Conservation (phyloP, 2,113 vertebrate genomes). For the Lutjanus erythropterus region DNA sequence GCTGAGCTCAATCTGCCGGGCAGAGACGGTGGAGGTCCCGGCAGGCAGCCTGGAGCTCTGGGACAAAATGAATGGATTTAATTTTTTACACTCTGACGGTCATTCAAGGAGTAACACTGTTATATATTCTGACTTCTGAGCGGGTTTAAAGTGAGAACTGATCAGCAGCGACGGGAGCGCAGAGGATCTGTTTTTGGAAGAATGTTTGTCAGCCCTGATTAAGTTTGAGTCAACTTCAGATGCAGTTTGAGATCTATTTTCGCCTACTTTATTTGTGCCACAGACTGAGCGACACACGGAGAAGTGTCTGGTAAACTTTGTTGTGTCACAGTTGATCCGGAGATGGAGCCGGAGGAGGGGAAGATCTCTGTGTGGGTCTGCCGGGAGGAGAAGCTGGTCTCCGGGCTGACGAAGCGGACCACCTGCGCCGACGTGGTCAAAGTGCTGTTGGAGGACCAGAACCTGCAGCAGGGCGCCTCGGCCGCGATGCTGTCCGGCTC, state of each 20-base stretch:
- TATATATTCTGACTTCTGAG: background rate
- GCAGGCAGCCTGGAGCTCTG: conserved; percentile 6
- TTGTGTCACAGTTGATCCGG: background rate
- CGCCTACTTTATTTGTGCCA: background rate
- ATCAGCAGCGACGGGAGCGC: background rate
- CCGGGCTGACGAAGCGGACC: conserved; percentile 92
- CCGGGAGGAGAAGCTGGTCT: conserved; percentile 96
- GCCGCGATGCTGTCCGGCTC: conserved; percentile 88
- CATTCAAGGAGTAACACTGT: background rate
- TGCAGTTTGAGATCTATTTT: background rate
- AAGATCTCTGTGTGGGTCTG: conserved; percentile 97
- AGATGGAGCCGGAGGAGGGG: conserved; percentile 89
- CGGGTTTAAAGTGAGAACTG: background rate
- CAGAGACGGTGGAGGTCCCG: conserved; percentile 40
- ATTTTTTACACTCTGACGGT: background rate
- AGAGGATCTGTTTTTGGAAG: background rate
- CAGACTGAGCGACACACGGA: background rate
- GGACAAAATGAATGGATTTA: background rate
- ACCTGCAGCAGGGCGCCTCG: conserved; percentile 80
- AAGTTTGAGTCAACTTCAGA: background rate
- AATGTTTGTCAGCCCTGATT: background rate
- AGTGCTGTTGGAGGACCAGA: conserved; percentile 92
- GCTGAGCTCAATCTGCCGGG: conserved; percentile 12
- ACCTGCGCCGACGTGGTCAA: conserved; percentile 94
- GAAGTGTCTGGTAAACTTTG: conserved; percentile 4